A percentile compares a stretch with the other conserved stretches of the same genome.
These are phyloP conservation scores for Drosophila algonquin DNA, from an alignment of 2,888 invertebrate genomes.

Conservation along the genomic window DNA sequence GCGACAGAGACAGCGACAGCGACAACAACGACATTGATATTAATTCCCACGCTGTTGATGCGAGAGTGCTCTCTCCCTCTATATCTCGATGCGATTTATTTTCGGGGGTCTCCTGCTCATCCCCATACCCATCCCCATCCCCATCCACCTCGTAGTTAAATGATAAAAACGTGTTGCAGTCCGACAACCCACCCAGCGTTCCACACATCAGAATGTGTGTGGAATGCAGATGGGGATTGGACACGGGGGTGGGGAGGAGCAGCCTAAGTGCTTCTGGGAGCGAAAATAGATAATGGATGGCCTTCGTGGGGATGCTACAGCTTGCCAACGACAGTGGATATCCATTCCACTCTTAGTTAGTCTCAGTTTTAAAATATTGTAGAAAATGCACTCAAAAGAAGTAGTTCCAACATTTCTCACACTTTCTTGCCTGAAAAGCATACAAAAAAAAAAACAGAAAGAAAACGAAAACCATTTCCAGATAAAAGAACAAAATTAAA, in stretches of 20 bases:
- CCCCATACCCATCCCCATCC: neutral
- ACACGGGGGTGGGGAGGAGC: conserved; percentile 1
- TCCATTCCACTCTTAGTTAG: neutral
- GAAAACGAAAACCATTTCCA: conserved; percentile 21
- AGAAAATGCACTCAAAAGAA: conserved; percentile 15
- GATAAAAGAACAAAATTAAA: conserved; percentile 27
- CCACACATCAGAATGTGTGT: neutral
- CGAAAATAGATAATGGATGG: conserved; percentile 57
- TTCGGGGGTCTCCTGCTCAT: conserved; percentile 5
- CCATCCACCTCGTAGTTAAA: conserved; percentile 50
- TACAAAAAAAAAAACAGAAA: neutral
- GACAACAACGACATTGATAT: conserved; percentile 69
- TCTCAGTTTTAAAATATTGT: neutral
- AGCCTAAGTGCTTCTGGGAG: conserved; percentile 58
- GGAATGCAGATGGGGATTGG: conserved; percentile 12
- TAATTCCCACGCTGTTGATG: conserved; percentile 73
- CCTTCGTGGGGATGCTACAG: neutral
- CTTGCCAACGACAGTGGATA: neutral
- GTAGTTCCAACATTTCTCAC: conserved; percentile 12
- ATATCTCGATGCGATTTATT: conserved; percentile 31
- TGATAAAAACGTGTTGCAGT: conserved; percentile 70
- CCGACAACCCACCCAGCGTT: neutral
- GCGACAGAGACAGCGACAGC: conserved; percentile 27
- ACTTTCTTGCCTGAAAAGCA: conserved; percentile 5
- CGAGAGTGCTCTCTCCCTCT: conserved; percentile 30